phyloP scores from a whole-genome alignment of 2,113 vertebrate species.

The Cnemophilus loriae region DNA sequence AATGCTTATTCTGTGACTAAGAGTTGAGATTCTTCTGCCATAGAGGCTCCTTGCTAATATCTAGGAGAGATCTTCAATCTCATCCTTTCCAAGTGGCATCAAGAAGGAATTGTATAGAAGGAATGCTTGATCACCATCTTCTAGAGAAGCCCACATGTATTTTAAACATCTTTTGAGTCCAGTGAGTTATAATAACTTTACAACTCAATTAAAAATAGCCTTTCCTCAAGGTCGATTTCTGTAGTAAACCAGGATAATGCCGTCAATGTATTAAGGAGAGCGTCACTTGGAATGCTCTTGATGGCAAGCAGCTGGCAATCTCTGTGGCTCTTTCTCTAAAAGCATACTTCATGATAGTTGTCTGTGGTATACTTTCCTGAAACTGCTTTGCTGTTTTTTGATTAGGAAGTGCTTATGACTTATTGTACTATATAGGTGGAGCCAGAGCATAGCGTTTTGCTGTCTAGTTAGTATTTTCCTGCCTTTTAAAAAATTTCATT shows the following conservation, averaged over 20 bases:
- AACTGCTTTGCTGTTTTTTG: background rate
- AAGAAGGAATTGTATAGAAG: background rate
- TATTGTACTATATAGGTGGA: background rate
- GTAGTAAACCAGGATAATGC: background rate
- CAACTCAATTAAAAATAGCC: background rate
- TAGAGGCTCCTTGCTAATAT: background rate
- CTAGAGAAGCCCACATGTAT: background rate
- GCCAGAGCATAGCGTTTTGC: background rate
- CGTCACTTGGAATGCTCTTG: background rate
- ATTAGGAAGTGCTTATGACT: background rate
- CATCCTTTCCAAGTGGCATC: background rate
- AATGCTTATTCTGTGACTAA: background rate
- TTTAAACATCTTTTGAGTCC: background rate
- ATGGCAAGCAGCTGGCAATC: background rate
- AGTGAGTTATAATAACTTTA: background rate
- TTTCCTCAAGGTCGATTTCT: background rate
- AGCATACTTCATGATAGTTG: background rate
- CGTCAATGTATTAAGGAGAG: background rate
- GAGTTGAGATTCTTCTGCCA: background rate
- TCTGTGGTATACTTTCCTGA: background rate
- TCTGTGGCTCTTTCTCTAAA: background rate
- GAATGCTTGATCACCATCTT: background rate
- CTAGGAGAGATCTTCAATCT: background rate
- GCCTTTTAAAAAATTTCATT: background rate
- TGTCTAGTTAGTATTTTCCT: background rate